Evolutionary conservation across 1,140 invertebrate species (phyloP), one percentile per base, ranked within the genome.

Genomic region (Lucilia cuprina): DNA sequence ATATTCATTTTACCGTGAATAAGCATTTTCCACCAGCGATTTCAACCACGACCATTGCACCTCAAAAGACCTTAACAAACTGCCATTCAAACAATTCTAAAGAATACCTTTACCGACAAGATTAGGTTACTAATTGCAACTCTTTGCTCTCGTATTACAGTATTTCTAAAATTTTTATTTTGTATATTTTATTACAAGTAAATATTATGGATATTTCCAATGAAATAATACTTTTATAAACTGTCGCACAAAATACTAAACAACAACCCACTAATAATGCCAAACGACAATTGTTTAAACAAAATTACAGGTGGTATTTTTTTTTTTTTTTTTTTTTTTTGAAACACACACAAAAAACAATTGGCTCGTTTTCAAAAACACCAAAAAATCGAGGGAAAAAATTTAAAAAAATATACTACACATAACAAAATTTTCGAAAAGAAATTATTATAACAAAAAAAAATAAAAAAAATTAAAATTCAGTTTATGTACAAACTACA

Each of bases 321-420:
- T 75, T 75, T 5, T 30, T 75, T 25, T 25, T 41, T 41, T 77
- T 41, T 41, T 13, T 41, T 77, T 78, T 70, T 70, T 1, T 25
- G 19, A 9, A 19, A 8, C 21, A n/a, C n/a, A 17, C 5, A 70
- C 25, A 70, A 10, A 78, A 78, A 41, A 78, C 75, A 78, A 78
- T 78, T 78, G 75, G 75, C 75, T 78, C 75, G 35, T 47, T 14
- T 47, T 78, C 75, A 78, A 78, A 17, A 78, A 78, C 14, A 78
- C 5, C 13, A 78, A 41, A 41, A 78, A 17, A 70, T 70, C 17
- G 50, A 12, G 50, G 50, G 17, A 55, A 55, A 13, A 75, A 75
- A 77, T 47, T 7, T 47, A 19, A 17, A 19, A 17, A 78, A 78
- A 47, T 17, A 78, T 47, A 78, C 75, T 47, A 78, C 34, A 41